Evolutionary conservation across 1,140 invertebrate genomes (phyloP).

Genomic region (Heterodera schachtii): DNA sequence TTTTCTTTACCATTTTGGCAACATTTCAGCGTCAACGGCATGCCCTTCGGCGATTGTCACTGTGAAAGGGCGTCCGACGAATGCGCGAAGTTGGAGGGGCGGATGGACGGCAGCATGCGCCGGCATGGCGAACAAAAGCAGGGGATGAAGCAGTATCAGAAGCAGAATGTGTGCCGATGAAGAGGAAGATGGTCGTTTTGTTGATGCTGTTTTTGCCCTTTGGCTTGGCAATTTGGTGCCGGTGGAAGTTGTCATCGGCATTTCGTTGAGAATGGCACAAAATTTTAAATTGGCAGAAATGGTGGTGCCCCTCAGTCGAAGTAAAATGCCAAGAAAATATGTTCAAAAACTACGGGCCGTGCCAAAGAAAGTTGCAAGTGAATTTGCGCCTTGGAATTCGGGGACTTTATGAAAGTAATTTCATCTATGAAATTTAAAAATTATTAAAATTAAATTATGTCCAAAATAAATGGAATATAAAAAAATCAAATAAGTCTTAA

Average conservation of each 20-base stretch:
- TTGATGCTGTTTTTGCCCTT: not conserved
- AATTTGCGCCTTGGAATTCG: too few relatives aligned
- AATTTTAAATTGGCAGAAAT: too few relatives aligned
- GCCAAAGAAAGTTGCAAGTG: not conserved
- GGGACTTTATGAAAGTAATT: too few relatives aligned
- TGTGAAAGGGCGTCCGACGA: constrained; percentile 20
- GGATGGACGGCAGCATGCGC: not conserved
- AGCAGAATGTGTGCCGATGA: constrained; percentile 2
- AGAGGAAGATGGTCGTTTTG: not conserved
- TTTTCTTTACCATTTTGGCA: not conserved
- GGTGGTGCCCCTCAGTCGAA: not conserved
- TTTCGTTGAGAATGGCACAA: too few relatives aligned
- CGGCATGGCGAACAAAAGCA: not conserved
- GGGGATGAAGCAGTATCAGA: constrained; percentile 5
- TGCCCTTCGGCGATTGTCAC: constrained; percentile 19
- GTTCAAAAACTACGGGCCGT: not conserved
- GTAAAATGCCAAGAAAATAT: not conserved
- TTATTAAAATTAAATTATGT: too few relatives aligned
- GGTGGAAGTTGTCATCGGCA: not conserved
- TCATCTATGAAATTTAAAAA: too few relatives aligned
- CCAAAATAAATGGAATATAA: too few relatives aligned
- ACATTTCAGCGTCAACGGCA: constrained; percentile 20
- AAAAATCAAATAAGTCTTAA: too few relatives aligned
- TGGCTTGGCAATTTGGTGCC: not conserved
- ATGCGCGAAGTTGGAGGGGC: not conserved